phyloP scores from a whole-genome alignment of 2,797 vertebrate genomes.

The Pempheris klunzingeri region DNA sequence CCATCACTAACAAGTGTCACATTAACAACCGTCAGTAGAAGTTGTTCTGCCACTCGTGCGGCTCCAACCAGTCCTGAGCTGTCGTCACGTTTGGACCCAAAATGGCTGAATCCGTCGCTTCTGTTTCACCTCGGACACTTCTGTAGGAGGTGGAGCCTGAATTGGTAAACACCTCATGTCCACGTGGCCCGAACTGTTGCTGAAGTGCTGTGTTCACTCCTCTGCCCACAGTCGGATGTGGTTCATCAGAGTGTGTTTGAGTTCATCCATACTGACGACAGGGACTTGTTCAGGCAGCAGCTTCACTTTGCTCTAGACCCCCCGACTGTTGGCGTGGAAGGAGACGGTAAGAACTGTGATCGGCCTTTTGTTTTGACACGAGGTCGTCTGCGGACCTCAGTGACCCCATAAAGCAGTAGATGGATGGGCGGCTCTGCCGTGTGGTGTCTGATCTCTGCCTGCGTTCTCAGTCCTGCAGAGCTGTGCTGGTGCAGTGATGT shows the following conservation, averaged over 20 bases:
- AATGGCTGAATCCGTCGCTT: background rate
- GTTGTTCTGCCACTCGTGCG: too few species aligned
- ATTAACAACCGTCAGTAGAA: background rate
- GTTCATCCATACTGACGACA: conserved; percentile 88
- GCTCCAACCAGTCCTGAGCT: too few species aligned
- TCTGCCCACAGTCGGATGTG: conserved; percentile 84
- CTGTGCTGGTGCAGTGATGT: conserved; percentile 41
- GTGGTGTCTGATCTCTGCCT: background rate
- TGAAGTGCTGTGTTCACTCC: background rate
- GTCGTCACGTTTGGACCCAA: background rate
- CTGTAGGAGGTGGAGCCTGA: background rate
- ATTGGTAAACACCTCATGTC: background rate
- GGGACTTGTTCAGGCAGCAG: conserved; percentile 82
- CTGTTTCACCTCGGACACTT: too few species aligned
- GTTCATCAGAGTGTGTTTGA: conserved; percentile 89
- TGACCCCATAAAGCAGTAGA: too few species aligned
- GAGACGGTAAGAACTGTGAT: conserved; percentile 61
- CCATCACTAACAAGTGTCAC: too few species aligned
- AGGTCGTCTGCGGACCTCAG: background rate
- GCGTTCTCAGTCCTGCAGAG: conserved; percentile 52
- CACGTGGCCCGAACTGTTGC: too few species aligned
- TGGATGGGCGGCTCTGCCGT: too few species aligned
- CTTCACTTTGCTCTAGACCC: conserved; percentile 82
- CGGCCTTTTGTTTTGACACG: background rate
- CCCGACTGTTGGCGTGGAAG: background rate